Evolutionary conservation across 92 coral and sea anemone genomes (phyloP).

Genomic region (Anthopleura xanthogrammica): DNA sequence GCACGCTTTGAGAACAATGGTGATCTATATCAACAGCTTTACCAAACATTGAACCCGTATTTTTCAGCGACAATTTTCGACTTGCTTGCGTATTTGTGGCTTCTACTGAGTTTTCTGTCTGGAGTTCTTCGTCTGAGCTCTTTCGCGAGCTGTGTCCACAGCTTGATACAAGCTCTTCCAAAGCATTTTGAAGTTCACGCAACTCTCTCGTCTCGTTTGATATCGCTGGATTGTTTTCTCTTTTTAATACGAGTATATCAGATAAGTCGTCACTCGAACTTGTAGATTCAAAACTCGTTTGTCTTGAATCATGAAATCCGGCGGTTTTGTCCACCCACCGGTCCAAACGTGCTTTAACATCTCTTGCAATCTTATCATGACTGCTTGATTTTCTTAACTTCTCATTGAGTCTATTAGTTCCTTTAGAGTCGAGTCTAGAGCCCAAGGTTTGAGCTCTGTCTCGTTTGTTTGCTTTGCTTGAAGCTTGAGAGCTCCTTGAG

Average conservation of each 20-base stretch:
- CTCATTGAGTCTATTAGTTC: constrained; percentile 17
- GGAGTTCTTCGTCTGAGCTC: not conserved
- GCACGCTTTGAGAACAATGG: constrained; percentile 17
- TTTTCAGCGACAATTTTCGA: constrained; percentile 13
- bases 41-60: constrained; percentile 15
- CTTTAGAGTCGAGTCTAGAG: not conserved
- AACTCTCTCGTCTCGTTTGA: constrained; percentile 28
- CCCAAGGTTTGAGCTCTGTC: constrained; percentile 13
- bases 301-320: constrained; percentile 20
- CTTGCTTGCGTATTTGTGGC: constrained; percentile 11
- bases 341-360: constrained; percentile 18
- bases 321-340: constrained; percentile 23
- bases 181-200: constrained; percentile 49
- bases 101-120: not conserved
- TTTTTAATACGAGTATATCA: constrained; percentile 13
- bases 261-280: constrained; percentile 31
- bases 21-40: not conserved
- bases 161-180: constrained; percentile 52
- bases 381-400: not conserved
- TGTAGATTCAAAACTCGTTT: constrained; percentile 38
- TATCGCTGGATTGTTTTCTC: constrained; percentile 15
- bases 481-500: constrained; percentile 28
- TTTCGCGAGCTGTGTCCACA: constrained; percentile 24
- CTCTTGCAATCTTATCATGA: constrained; percentile 1
- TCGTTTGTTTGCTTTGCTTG: constrained; percentile 25